Base-by-base conservation (phyloP, 1,140 invertebrate genomes). In the Harpegnathos saltator region DNA sequence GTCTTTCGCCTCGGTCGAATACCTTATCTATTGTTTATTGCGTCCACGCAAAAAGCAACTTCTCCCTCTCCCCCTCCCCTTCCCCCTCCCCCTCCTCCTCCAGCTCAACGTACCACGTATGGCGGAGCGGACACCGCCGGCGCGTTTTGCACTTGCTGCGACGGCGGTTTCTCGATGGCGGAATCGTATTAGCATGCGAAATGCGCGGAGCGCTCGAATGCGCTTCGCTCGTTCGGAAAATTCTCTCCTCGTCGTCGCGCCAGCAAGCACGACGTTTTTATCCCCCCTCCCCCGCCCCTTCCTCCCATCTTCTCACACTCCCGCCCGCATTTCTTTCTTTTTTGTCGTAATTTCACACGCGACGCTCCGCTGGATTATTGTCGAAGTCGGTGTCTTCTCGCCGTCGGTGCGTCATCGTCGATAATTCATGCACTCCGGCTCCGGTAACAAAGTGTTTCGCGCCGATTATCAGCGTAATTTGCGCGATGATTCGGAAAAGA, bases 1-100 rank as follows among this genome's bases (percentile, higher is more conserved):
- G 75, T 71, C 75, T 80, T 80, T 80, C 65, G 50, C 66, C 33
- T 58, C 75, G 26, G 52, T 69, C 75, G 75, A 80, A 71, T 71
- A 80, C 63, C 75, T 80, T 80, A 80, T 80, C 75, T 80, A 80
- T 80, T 80, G 75, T 80, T 80, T 80, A 80, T 80, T 69, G 65
- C 75, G 68, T 80, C 54, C 26, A 33, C 22, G 66, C 75, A 80
- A 80, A 80, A 80, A 80, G 38, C 38, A 9, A 44, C 38, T 44
- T 9, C 7, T 9, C 38, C 38, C 9, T 9, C 0, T 44, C 38
- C 3, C 38, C 38, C 33, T 7, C 7, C 33, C 33, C 33, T 7
- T 7, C 33, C 1, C 33, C 33, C 33, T 7, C 33, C 2, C 33
- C 33, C 7, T 3, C 33, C 7, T 7, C 7, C n/a, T n/a, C n/a